Conservation (phyloP, 2,797 vertebrate genomes). For the Xiphorhynchus erythropygius region DNA sequence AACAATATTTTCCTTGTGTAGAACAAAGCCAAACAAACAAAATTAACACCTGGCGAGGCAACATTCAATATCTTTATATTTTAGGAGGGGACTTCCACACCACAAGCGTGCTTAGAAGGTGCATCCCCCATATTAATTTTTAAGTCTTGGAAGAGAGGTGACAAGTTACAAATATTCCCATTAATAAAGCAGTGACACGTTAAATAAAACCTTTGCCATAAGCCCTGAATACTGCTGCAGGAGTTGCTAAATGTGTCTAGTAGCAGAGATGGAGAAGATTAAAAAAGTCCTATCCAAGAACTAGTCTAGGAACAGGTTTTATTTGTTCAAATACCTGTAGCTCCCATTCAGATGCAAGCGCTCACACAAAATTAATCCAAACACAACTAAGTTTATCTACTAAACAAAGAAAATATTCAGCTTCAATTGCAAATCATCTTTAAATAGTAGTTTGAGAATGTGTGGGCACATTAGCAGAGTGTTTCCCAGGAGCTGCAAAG, state of each 20-base stretch:
- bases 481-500: not conserved
- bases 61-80: not conserved
- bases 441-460: not conserved
- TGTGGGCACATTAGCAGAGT: not conserved
- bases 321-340: conserved; percentile 40
- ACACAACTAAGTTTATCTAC: not conserved
- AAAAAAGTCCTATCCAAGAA: conserved; percentile 22
- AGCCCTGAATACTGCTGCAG: not conserved
- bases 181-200: not conserved
- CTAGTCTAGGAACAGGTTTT: conserved; percentile 38
- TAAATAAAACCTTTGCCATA: not conserved
- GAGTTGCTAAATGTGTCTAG: not conserved
- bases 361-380: conserved; percentile 9
- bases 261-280: conserved; percentile 3
- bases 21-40: not conserved
- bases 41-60: not conserved
- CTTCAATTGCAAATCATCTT: conserved; percentile 6
- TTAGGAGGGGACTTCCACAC: not conserved
- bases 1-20: not conserved
- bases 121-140: not conserved
- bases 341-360: not conserved
- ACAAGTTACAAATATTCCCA: not conserved
- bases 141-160: not conserved
- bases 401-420: not conserved
- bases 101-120: accelerated